Base-by-base conservation (phyloP, 2,113 vertebrate species). In the Blennius ocellaris region DNA sequence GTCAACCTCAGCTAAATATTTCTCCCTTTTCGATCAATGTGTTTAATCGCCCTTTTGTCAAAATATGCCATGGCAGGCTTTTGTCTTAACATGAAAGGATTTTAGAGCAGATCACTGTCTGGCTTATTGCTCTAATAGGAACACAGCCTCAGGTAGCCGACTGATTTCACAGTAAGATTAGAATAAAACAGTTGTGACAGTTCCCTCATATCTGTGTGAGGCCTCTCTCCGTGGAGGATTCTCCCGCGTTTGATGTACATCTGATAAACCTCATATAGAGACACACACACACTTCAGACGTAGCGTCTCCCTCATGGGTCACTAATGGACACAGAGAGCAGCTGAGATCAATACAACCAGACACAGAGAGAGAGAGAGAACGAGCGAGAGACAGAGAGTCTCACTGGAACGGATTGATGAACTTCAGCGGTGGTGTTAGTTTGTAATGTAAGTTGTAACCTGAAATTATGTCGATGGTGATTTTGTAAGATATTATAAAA, bases 251-350 rank as follows among this genome's bases (percentile, higher is more conserved):
- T 84, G 81, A 82, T 78, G 62, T 73, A 75, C 65, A 55, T 85
- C 70, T 86, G 86, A 78, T 88, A 73, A 83, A 80, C 67, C 50
- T 62, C 71, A 73, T 60, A 76, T 65, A 73, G 77, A 86, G 65
- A 51, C 67, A 41, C 66, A 69, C 74, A 82, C 79, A 73, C 82
- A 30, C 21, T 83, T 73, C 61, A 71, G 67, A 93, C 92, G 88
- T 48, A 76, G 73, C 52, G 87, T 92, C 93, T 92, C 90, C 90
- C 90, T 92, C 90, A 80, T 66, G 83, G 92, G 92, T 85, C 92
- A 89, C 91, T 93, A 93, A 93, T 93, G 93, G 92, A 93, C 87
- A 93, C 87, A 75, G 83, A 87, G 87, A 84, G 83, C 82, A 86
- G 78, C 72, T 85, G 73, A 69, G 86, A 94, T 94, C 92, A 90